Conservation (phyloP, 2,888 invertebrate genomes). For the Lasioglossum villosulum region DNA sequence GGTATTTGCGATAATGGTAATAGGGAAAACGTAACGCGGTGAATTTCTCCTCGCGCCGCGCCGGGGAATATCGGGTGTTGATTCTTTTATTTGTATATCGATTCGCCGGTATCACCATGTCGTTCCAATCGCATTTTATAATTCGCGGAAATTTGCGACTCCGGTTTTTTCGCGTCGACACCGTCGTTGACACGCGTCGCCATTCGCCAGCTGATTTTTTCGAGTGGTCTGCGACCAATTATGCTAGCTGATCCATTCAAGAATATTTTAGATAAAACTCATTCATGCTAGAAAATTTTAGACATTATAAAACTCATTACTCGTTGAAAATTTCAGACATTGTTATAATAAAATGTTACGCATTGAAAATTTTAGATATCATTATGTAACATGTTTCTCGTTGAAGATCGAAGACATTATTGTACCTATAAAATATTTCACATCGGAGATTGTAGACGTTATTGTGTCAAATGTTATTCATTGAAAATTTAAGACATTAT, state of each 20-base stretch:
- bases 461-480: too few relatives aligned
- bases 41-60: constrained; percentile 20
- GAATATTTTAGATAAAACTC: not conserved
- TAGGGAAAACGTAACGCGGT: constrained; percentile 29
- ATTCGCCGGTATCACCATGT: not conserved
- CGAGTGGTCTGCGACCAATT: not conserved
- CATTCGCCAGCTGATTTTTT: not conserved
- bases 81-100: not conserved
- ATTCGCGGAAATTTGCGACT: not conserved
- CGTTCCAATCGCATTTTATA: not conserved
- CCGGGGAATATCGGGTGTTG: not conserved
- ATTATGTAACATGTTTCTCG: too few relatives aligned
- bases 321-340: too few relatives aligned
- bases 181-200: not conserved
- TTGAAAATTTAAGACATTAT: too few relatives aligned
- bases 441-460: too few relatives aligned
- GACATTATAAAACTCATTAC: too few relatives aligned
- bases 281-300: not conserved
- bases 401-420: too few relatives aligned
- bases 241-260: not conserved
- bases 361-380: too few relatives aligned
- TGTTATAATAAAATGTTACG: too few relatives aligned
- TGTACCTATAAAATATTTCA: too few relatives aligned
- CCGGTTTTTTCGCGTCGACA: not conserved
- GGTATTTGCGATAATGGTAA: constrained; percentile 60